Conservation (phyloP, 1,140 invertebrate genomes). For the Aplysia californica region DNA sequence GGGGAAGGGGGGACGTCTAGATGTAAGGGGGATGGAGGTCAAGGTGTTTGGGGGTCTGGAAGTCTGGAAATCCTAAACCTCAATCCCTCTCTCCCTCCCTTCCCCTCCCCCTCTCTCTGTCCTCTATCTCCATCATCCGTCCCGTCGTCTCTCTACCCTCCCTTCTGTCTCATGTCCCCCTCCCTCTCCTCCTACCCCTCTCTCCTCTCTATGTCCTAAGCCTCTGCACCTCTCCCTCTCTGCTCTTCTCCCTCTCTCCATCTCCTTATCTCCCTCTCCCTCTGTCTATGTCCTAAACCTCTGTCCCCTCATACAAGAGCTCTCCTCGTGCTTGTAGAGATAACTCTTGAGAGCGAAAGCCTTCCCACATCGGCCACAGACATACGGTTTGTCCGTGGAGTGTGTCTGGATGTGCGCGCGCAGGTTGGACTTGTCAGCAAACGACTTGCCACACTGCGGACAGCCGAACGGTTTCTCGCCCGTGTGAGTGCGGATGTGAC, state of each 20-base stretch:
- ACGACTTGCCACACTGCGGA: slow-evolving; percentile 97
- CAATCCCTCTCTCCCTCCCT: too few relatives aligned
- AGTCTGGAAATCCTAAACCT: too few relatives aligned
- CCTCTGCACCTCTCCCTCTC: neutral
- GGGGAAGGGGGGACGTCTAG: too few relatives aligned
- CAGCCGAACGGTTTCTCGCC: slow-evolving; percentile 99
- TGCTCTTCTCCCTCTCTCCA: neutral
- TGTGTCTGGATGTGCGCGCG: slow-evolving; percentile 99
- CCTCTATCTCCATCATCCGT: too few relatives aligned
- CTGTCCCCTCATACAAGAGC: slow-evolving; percentile 67
- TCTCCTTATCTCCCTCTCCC: neutral
- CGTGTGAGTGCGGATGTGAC: slow-evolving; percentile 95
- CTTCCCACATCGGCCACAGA: slow-evolving; percentile 85
- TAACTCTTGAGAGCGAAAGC: slow-evolving; percentile 69
- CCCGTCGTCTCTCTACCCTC: too few relatives aligned
- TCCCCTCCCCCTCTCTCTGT: too few relatives aligned
- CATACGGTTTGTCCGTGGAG: slow-evolving; percentile 94
- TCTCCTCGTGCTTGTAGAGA: slow-evolving; percentile 69
- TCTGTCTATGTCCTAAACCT: slow-evolving; percentile 29
- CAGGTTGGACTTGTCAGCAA: slow-evolving; percentile 97
- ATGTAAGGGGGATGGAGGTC: too few relatives aligned
- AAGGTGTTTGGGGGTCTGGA: too few relatives aligned
- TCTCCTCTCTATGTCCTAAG: neutral
- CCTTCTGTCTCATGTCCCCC: slow-evolving; percentile 6
- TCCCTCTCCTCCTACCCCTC: slow-evolving; percentile 16